Evolutionary conservation across 2,797 vertebrate genomes (phyloP).

Genomic region (Pipistrellus pygmaeus): DNA sequence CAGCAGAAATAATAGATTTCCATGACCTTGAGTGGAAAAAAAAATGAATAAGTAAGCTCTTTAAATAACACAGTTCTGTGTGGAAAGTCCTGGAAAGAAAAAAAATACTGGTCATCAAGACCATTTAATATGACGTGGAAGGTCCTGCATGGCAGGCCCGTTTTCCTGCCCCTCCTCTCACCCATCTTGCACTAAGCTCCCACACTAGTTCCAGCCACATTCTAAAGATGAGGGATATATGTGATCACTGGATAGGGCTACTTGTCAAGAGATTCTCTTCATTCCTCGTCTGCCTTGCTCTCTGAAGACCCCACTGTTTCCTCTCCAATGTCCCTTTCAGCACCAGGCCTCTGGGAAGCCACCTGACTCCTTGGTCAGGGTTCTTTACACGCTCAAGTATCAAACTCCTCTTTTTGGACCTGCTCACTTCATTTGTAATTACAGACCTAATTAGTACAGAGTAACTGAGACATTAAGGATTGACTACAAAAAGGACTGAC

Average conservation of each 20-base stretch:
- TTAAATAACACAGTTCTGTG: conserved; percentile 2
- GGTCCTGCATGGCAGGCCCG: not conserved
- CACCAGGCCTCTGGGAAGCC: not conserved
- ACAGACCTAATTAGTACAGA: not conserved
- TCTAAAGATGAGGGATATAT: not conserved
- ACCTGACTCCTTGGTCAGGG: not conserved
- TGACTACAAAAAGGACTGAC: not conserved
- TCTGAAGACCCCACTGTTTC: not conserved
- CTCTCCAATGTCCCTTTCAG: not conserved
- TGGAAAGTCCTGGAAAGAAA: conserved; percentile 32
- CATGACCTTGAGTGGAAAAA: not conserved
- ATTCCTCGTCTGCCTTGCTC: not conserved
- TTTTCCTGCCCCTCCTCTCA: not conserved
- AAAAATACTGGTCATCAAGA: not conserved
- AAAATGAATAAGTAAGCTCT: not conserved
- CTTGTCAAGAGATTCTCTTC: not conserved
- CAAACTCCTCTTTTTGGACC: not conserved
- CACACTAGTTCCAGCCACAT: not conserved
- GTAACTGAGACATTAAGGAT: not conserved
- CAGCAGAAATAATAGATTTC: conserved; percentile 8
- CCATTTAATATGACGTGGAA: not conserved
- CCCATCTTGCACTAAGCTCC: not conserved
- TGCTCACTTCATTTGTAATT: not conserved
- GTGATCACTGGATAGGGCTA: not conserved
- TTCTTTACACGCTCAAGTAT: not conserved